A percentile compares a stretch with the other conserved stretches of the same genome.
These are phyloP conservation scores for Balaeniceps rex DNA, from an alignment of 2,113 vertebrate genomes.

Conservation along the genomic window DNA sequence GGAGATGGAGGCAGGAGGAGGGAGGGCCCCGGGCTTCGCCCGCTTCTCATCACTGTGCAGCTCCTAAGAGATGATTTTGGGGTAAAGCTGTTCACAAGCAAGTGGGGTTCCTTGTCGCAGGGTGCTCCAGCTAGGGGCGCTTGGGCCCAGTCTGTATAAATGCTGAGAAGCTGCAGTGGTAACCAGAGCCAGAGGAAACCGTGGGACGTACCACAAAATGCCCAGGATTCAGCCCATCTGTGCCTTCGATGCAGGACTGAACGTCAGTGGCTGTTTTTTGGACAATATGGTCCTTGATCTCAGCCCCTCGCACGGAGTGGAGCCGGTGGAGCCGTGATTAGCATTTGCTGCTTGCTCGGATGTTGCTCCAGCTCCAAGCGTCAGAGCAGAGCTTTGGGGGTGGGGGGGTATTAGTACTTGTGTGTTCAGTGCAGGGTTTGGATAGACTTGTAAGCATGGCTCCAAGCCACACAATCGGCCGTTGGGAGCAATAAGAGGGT, in stretches of 20 bases:
- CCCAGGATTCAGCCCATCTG: not conserved
- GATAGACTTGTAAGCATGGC: not conserved
- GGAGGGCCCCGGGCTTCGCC: not conserved
- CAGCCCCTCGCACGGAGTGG: rapidly evolving
- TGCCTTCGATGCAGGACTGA: not conserved
- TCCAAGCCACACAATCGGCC: not conserved
- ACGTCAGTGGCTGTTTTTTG: not conserved
- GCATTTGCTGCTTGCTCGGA: not conserved
- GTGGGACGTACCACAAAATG: not conserved
- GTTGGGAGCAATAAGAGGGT: not conserved
- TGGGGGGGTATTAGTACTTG: not conserved
- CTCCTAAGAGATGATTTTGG: not conserved
- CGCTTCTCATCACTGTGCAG: not conserved
- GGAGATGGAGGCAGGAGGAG: not conserved
- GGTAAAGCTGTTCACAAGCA: not conserved
- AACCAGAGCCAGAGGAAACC: not conserved
- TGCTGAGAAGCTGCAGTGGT: not conserved
- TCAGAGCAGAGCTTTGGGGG: not conserved
- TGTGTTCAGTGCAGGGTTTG: not conserved
- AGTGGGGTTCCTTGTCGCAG: not conserved
- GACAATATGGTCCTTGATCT: not conserved
- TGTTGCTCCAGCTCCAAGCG: not conserved
- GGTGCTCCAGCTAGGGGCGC: not conserved
- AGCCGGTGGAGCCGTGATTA: not conserved
- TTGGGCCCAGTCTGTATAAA: not conserved